phyloP scores from a whole-genome alignment of 2,888 invertebrate species.

The Rhogogaster chlorosoma region DNA sequence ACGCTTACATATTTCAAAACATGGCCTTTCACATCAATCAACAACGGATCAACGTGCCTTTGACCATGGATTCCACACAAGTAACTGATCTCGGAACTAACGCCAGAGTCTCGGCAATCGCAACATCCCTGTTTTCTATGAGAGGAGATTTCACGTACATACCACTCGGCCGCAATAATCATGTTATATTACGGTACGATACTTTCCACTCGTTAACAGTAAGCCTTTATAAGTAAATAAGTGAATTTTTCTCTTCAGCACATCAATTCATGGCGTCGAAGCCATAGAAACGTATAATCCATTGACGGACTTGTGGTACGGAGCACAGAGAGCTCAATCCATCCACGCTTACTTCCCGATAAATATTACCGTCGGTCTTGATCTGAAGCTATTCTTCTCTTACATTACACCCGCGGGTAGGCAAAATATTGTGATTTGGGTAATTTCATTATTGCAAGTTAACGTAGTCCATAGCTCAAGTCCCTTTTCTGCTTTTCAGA shows the following conservation, averaged over 20 bases:
- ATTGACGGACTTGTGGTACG: constrained; percentile 83
- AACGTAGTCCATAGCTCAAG: background rate
- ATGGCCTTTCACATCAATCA: constrained; percentile 78
- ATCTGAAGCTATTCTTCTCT: constrained; percentile 70
- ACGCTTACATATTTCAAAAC: constrained; percentile 70
- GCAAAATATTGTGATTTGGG: background rate
- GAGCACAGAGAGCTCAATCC: constrained; percentile 85
- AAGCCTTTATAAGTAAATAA: too few relatives aligned
- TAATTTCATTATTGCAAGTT: background rate
- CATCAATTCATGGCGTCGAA: constrained; percentile 80
- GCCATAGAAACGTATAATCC: constrained; percentile 82
- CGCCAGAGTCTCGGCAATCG: constrained; percentile 80
- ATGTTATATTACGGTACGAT: constrained; percentile 81
- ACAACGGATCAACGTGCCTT: constrained; percentile 81
- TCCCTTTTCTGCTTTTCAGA: constrained; percentile 57
- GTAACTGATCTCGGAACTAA: constrained; percentile 83
- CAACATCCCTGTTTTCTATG: constrained; percentile 82
- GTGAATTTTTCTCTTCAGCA: constrained; percentile 71
- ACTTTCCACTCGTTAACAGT: background rate
- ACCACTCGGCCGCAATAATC: constrained; percentile 78
- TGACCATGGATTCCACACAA: constrained; percentile 79
- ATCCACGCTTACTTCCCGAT: constrained; percentile 84
- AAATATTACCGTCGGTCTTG: constrained; percentile 76
- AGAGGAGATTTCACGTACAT: constrained; percentile 86
- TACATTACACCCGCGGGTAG: constrained; percentile 72